phyloP scores from a whole-genome alignment of 2,888 invertebrate genomes.

The Euproctis similis region DNA sequence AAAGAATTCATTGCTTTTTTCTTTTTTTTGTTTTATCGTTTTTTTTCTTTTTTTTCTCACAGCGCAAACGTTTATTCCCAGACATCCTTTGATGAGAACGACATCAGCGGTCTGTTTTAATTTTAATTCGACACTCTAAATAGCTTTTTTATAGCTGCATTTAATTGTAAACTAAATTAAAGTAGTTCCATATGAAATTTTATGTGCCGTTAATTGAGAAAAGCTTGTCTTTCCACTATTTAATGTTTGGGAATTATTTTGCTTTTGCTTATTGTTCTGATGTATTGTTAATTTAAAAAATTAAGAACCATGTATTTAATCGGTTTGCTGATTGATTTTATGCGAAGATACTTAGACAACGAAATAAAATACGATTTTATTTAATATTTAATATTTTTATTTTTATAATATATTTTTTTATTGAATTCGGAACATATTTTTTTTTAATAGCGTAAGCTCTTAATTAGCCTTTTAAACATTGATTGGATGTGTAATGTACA shows the following conservation, averaged over 20 bases:
- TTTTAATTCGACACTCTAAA: constrained; percentile 45
- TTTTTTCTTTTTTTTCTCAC: constrained; percentile 37
- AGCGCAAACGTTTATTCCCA: constrained; percentile 46
- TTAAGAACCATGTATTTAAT: too few species aligned
- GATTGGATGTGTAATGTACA: too few species aligned
- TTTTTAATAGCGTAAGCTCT: too few species aligned
- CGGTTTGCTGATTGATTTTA: too few species aligned
- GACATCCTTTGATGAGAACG: constrained; percentile 64
- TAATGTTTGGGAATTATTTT: background rate
- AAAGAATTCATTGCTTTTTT: constrained; percentile 59
- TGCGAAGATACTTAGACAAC: too few species aligned
- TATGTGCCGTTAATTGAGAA: constrained; percentile 13
- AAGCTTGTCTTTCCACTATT: background rate
- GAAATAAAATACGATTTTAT: too few species aligned
- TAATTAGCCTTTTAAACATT: too few species aligned
- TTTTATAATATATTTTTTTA: too few species aligned
- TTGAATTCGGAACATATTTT: too few species aligned
- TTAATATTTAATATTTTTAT: too few species aligned
- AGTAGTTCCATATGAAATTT: constrained; percentile 6
- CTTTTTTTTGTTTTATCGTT: constrained; percentile 36
- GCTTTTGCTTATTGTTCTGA: too few species aligned
- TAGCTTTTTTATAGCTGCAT: constrained; percentile 29
- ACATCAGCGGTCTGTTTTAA: constrained; percentile 41
- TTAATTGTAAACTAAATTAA: constrained; percentile 8
- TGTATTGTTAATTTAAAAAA: too few species aligned